Base-by-base conservation (phyloP, 2,113 vertebrate genomes). In the Hucho hucho region DNA sequence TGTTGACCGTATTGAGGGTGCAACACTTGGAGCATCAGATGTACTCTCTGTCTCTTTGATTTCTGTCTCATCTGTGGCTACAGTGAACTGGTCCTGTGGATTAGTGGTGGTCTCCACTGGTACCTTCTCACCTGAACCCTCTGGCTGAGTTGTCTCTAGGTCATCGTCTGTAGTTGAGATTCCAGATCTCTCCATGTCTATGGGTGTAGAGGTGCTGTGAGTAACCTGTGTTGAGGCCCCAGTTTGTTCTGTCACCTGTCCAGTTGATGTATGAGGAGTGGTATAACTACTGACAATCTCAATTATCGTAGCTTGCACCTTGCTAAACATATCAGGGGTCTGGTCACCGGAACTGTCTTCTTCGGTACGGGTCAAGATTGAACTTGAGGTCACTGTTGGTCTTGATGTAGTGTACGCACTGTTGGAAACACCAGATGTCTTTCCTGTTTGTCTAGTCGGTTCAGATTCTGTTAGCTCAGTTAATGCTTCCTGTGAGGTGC, bases 321-420 rank as follows among this genome's bases (percentile, higher is more conserved):
- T 11, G 32, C 24, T 81, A 13, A 72, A 70, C n/a, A 70, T 67
- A 65, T 63, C 75, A 61, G 22, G 18, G 37, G 66, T n/a, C 68
- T 77, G 56, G 61, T 84, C 74, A 24, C 49, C 71, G 63, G 46
- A 53, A 3, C 24, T 4, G 1, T 49, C 71, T 61, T 74, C 64
- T 6, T 32, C 65, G 9, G 16, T 4, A 16, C 13, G 13, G 14
- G 13, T 28, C 5, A 63, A 1, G 25, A n/a, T n/a, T 18, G n/a
- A 61, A n/a, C 13, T 61, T 25, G 24, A 22, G 11, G 2, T 43
- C 37, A 43, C 37, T 43, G 37, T 43, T 43, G 37, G 9, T 43
- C 9, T 43, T 43, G 37, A 11, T 43, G 37, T 43, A 43, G 37
- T 43, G 37, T 43, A 43, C 9, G 0, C 37, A 43, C 37, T 43